Conservation (phyloP, 1,140 invertebrate species). For the Daktulosphaira vitifoliae region DNA sequence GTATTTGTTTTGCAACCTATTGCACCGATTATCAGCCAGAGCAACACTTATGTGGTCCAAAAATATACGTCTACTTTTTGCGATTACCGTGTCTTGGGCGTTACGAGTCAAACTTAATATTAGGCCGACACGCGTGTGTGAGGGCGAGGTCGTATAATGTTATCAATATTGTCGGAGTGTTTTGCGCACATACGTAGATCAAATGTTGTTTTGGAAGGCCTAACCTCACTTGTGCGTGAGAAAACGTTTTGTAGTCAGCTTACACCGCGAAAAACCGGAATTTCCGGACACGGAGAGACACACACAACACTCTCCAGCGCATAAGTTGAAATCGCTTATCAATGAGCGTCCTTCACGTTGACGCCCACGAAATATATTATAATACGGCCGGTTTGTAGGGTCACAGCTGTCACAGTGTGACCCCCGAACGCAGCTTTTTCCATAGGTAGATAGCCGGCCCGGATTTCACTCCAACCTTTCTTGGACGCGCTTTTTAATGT, state of each 20-base stretch:
- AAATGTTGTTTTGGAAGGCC: background rate
- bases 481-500: too few species aligned
- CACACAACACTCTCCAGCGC: background rate
- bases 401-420: conserved; percentile 25
- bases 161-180: too few species aligned
- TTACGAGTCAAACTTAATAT: too few species aligned
- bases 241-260: conserved; percentile 1
- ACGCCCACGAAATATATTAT: conserved; percentile 24
- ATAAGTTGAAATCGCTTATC: conserved; percentile 20
- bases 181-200: too few species aligned
- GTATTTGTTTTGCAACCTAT: too few species aligned
- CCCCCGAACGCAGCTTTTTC: background rate
- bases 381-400: conserved; percentile 22
- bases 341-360: conserved; percentile 16
- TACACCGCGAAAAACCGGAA: conserved; percentile 20
- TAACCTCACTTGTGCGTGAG: conserved; percentile 8
- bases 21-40: too few species aligned
- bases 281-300: conserved; percentile 19
- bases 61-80: too few species aligned
- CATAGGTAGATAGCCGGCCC: background rate
- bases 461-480: background rate
- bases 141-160: too few species aligned
- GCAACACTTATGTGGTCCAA: too few species aligned
- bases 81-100: too few species aligned
- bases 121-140: too few species aligned